Percentiles rank a stretch among this genome's conserved stretches.
phyloP scores from a whole-genome alignment of 2,797 vertebrate species.

The Graptemys geographica region DNA sequence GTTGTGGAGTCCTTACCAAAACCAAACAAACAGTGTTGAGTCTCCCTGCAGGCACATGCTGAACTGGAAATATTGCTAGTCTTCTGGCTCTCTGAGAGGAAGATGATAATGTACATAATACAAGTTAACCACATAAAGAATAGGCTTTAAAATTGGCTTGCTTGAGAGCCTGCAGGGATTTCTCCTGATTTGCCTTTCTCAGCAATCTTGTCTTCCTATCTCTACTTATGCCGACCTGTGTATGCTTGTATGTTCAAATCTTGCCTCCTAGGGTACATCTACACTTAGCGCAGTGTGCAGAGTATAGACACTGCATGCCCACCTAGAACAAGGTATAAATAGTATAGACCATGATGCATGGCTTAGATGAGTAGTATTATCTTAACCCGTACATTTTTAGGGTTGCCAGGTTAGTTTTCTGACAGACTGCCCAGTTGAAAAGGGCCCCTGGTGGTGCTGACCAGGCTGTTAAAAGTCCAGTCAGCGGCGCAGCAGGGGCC shows the following conservation, averaged over 20 bases:
- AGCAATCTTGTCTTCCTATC: neutral
- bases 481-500: no score
- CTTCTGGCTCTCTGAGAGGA: neutral
- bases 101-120: neutral
- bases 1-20: neutral
- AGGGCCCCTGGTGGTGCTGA: no score
- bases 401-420: no score
- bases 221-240: neutral
- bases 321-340: neutral
- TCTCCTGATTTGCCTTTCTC: neutral
- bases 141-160: neutral
- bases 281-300: neutral
- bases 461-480: no score
- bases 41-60: neutral
- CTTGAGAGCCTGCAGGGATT: neutral
- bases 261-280: neutral
- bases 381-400: neutral
- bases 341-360: neutral
- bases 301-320: neutral
- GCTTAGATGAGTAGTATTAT: neutral
- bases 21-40: neutral
- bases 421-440: no score
- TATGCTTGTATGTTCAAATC: neutral
- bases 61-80: neutral
- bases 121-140: neutral